A percentile compares a stretch with the other conserved stretches of the same genome.
phyloP scores from a whole-genome alignment of 2,113 vertebrate genomes.

The Lophochroa leadbeateri region DNA sequence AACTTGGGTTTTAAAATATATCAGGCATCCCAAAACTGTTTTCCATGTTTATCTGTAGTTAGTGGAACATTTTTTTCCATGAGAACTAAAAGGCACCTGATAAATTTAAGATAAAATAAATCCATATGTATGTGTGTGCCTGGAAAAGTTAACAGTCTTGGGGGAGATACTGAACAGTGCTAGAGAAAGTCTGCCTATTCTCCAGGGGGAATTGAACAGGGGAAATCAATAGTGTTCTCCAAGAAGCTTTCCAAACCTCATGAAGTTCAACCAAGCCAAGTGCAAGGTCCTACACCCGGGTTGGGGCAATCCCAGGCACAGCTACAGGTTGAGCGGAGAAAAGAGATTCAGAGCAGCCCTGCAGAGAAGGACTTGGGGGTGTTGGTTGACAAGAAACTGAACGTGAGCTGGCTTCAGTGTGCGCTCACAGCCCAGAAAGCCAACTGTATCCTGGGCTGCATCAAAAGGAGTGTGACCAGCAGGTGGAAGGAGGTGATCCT shows the following conservation, averaged over 20 bases:
- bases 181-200: not conserved
- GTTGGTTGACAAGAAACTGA: not conserved
- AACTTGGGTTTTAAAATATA: constrained; percentile 3
- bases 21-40: not conserved
- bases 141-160: not conserved
- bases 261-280: not conserved
- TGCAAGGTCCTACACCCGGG: not conserved
- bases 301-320: not conserved
- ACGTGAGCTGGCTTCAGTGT: not conserved
- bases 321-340: not conserved
- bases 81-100: not conserved
- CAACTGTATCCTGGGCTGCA: not conserved
- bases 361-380: not conserved
- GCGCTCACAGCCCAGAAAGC: not conserved
- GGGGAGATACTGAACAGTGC: not conserved
- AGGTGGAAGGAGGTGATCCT: not conserved
- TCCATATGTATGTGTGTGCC: not conserved
- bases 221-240: not conserved
- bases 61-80: not conserved
- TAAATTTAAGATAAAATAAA: constrained; percentile 39
- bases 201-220: not conserved
- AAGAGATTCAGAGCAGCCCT: not conserved
- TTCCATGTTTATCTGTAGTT: constrained; percentile 49
- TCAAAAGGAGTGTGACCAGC: not conserved
- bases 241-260: not conserved